phyloP scores from a whole-genome alignment of 2,113 vertebrate genomes.

The Puntigrus tetrazona region DNA sequence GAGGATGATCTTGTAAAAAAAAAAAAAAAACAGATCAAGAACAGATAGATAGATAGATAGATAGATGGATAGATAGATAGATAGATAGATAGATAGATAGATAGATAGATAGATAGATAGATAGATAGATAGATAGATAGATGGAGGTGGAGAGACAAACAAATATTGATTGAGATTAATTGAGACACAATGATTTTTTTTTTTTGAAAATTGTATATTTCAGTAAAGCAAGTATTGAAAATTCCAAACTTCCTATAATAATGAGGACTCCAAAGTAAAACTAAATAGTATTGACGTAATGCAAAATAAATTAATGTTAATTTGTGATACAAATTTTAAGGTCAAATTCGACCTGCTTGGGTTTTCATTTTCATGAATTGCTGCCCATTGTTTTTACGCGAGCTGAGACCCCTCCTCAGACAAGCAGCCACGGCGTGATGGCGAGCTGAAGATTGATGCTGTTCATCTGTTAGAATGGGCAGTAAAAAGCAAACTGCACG shows the following conservation, averaged over 20 bases:
- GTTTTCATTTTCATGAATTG: background rate
- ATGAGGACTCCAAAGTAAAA: background rate
- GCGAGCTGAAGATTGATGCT: slow-evolving; percentile 69
- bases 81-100: too few relatives aligned
- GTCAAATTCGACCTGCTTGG: background rate
- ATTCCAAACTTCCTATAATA: background rate
- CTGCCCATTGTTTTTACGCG: slow-evolving; percentile 39
- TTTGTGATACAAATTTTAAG: background rate
- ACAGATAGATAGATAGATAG: too few relatives aligned
- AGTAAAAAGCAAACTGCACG: slow-evolving; percentile 63
- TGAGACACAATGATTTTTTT: too few relatives aligned
- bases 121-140: too few relatives aligned
- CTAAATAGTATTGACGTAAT: background rate
- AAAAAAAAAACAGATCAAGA: too few relatives aligned
- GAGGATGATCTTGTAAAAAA: too few relatives aligned
- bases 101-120: too few relatives aligned
- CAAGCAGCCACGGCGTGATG: slow-evolving; percentile 58
- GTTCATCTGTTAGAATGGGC: slow-evolving; percentile 70
- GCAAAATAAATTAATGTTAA: background rate
- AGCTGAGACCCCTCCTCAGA: slow-evolving; percentile 42
- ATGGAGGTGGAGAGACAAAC: too few relatives aligned
- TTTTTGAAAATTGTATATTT: too few relatives aligned
- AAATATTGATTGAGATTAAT: too few relatives aligned
- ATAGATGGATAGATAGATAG: too few relatives aligned
- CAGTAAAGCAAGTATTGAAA: too few relatives aligned